Evolutionary conservation across 2,797 vertebrate species (phyloP).

Genomic region (Gymnodraco acuticeps): DNA sequence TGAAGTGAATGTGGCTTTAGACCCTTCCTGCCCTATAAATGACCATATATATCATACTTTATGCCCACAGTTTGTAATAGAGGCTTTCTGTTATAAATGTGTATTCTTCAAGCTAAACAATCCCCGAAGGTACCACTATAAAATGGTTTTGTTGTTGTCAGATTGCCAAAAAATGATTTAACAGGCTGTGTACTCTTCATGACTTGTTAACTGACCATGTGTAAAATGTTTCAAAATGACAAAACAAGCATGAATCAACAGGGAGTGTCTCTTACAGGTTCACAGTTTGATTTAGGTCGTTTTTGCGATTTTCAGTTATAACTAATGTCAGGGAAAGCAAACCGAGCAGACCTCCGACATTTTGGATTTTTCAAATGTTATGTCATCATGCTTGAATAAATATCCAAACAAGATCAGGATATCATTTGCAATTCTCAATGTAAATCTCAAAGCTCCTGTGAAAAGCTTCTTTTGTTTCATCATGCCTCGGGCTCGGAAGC

Average conservation of each 20-base stretch:
- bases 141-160: background rate
- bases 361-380: conserved; percentile 24
- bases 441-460: conserved; percentile 13
- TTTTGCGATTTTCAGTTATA: background rate
- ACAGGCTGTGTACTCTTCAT: too few relatives aligned
- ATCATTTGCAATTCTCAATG: conserved; percentile 21
- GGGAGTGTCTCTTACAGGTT: background rate
- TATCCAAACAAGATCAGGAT: conserved; percentile 33
- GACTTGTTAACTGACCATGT: background rate
- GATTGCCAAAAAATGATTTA: too few relatives aligned
- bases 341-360: background rate
- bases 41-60: background rate
- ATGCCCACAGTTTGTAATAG: background rate
- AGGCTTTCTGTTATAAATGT: background rate
- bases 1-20: background rate
- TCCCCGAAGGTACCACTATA: background rate
- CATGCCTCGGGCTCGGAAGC: conserved; percentile 13
- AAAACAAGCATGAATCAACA: background rate
- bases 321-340: background rate
- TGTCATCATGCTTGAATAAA: conserved; percentile 21
- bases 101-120: background rate
- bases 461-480: conserved; percentile 30
- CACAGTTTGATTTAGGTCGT: background rate
- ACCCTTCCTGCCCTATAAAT: background rate
- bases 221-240: background rate